A percentile compares a stretch with the other conserved stretches of the same genome.
Evolutionary conservation across 2,113 vertebrate species (phyloP).

Genomic region (Marcusenius ussheri): DNA sequence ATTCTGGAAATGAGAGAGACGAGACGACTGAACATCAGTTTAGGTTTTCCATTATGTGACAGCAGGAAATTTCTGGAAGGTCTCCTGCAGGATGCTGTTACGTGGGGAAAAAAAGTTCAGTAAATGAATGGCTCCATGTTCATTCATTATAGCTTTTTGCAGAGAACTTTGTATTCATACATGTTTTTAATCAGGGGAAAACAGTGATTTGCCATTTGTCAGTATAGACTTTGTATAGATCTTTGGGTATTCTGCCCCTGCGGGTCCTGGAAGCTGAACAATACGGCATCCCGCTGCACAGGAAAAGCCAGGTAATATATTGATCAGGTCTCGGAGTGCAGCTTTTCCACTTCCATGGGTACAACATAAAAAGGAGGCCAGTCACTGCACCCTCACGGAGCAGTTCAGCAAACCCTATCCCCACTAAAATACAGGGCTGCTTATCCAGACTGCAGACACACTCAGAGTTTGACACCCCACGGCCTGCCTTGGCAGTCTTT

Average conservation of each 20-base stretch:
- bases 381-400: slow-evolving; percentile 17
- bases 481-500: background rate
- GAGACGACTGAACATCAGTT: background rate
- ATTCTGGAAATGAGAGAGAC: background rate
- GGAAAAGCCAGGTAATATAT: slow-evolving; percentile 21
- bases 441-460: slow-evolving; percentile 33
- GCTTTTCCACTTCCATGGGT: slow-evolving; percentile 32
- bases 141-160: background rate
- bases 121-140: slow-evolving; percentile 26
- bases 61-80: background rate
- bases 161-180: background rate
- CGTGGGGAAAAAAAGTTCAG: background rate
- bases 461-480: slow-evolving; percentile 27
- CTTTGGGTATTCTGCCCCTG: background rate
- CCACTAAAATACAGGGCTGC: slow-evolving; percentile 31
- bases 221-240: background rate
- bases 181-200: background rate
- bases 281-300: background rate
- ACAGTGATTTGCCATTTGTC: background rate
- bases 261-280: background rate
- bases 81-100: background rate
- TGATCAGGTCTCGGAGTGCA: slow-evolving; percentile 22
- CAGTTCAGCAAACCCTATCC: slow-evolving; percentile 15
- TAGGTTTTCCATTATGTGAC: background rate
- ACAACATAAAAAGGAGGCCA: slow-evolving; percentile 34